Evolutionary conservation across 2,113 vertebrate species (phyloP).

Genomic region (Mus pahari): DNA sequence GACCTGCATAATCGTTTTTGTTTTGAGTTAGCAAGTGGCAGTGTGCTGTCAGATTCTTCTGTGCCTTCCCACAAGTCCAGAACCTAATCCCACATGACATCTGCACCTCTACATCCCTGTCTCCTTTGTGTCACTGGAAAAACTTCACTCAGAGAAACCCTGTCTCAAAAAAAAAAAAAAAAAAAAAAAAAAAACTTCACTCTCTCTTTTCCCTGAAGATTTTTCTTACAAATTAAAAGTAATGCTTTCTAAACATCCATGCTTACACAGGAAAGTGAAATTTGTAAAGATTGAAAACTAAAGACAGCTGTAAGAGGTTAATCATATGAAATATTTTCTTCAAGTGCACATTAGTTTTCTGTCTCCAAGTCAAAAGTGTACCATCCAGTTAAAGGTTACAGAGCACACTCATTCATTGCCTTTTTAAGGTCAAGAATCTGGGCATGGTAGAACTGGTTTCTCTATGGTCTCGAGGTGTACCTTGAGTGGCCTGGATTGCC

Average conservation of each 20-base stretch:
- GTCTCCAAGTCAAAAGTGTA: background rate
- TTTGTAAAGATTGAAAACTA: background rate
- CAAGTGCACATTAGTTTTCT: background rate
- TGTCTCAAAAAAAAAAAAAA: too few species aligned
- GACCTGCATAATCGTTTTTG: background rate
- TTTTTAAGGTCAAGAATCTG: background rate
- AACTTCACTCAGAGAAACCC: background rate
- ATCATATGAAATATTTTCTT: background rate
- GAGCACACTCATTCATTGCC: background rate
- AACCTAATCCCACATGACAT: background rate
- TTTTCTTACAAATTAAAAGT: background rate
- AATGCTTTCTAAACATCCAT: background rate
- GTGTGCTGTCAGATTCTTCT: background rate
- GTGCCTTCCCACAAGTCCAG: background rate
- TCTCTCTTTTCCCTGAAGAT: background rate
- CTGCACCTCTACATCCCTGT: background rate
- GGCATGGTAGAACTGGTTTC: background rate
- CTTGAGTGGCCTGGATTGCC: too few species aligned
- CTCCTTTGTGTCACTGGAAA: background rate
- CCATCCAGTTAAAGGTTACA: background rate
- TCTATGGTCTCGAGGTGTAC: background rate
- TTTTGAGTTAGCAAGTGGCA: background rate
- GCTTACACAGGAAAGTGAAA: background rate
- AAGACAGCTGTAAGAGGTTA: background rate
- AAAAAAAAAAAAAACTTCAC: background rate